Base-by-base conservation (phyloP, 2,797 vertebrate species). In the Esox lucius region DNA sequence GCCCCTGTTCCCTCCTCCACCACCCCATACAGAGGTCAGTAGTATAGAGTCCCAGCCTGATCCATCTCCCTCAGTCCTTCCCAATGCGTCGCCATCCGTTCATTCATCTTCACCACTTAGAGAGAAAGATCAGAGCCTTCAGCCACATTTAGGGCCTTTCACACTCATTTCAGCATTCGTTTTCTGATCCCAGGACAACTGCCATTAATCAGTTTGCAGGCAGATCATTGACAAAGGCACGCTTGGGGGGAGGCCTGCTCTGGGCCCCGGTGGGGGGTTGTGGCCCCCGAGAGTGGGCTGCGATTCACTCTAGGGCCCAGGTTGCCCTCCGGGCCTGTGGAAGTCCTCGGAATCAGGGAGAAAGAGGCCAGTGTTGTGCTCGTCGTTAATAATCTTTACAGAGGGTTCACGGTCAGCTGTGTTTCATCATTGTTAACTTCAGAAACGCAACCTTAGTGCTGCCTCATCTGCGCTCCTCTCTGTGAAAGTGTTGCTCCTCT, bases 201-300 rank as follows among this genome's bases (percentile, higher is more conserved):
- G 91, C 91, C 93, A 97, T 97, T 97, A 94, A 96, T 97, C 96
- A 97, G 93, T 82, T 84, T 83, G 42, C 89, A 90, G 90, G 75
- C 80, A 89, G 73, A 80, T 78, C 73, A 81, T 90, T 92, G 91
- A 96, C 95, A 96, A 94, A 91, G 91, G 82, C 81, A 68, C 78
- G 16, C 68, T 26, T 84, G 73, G 59, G 88, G 86, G 82, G 86
- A 75, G 74, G 19, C 49, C 28, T 4, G 79, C 68, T 74, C 42
- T 72, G 70, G 69, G 76, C 90, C 28, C 83, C 83, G 70, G 91
- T 79, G 79, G 74, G 90, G 81, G 78, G 89, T 90, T 88, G 84
- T 82, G 85, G 81, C 87, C 19, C 19, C 12, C 68, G 82, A 84
- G 83, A 83, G 76, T 59, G 70, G 81, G 78, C 77, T 75, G 31